Evolutionary conservation across 2,888 invertebrate species (phyloP), one percentile per base, ranked within the genome.

Genomic region (Leptodirus hochenwartii): DNA sequence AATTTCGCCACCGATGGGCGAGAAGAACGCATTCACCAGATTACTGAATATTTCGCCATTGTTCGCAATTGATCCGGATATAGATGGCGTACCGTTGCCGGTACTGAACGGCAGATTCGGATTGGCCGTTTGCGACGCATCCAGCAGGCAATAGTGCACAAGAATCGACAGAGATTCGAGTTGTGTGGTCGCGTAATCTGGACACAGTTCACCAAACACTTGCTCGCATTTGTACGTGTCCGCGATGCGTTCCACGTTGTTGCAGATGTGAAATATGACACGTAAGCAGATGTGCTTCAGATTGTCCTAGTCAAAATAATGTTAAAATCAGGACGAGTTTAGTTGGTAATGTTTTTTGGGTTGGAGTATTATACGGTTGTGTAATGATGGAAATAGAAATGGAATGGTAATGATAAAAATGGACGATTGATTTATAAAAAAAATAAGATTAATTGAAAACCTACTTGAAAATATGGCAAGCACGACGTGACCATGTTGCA

Each of bases 391-490:
- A n/a, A n/a, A n/a, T n/a, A n/a, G n/a, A n/a, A n/a, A n/a, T n/a
- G n/a, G n/a, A n/a, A n/a, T n/a, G n/a, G n/a, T n/a, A n/a, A n/a
- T n/a, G n/a, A n/a, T n/a, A n/a, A n/a, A n/a, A n/a, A n/a, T n/a
- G n/a, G n/a, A n/a, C n/a, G n/a, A n/a, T n/a, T n/a, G n/a, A n/a
- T n/a, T n/a, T n/a, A n/a, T n/a, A n/a, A n/a, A n/a, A n/a, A n/a
- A n/a, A n/a, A n/a, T n/a, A n/a, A n/a, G n/a, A n/a, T n/a, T n/a
- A n/a, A n/a, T n/a, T n/a, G n/a, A n/a, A n/a, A n/a, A n/a, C n/a
- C n/a, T n/a, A n/a, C n/a, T n/a, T n/a, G 75, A 50, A 84, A 71
- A 50, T 77, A 84, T 6, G 82, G 85, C 22, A 87, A 56, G 30
- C 81, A 72, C 14, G 76, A 71, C 2, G 80, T 78, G 5, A 85